phyloP scores from a whole-genome alignment of 2,113 vertebrate genomes.

The Rhadina sibilatrix region DNA sequence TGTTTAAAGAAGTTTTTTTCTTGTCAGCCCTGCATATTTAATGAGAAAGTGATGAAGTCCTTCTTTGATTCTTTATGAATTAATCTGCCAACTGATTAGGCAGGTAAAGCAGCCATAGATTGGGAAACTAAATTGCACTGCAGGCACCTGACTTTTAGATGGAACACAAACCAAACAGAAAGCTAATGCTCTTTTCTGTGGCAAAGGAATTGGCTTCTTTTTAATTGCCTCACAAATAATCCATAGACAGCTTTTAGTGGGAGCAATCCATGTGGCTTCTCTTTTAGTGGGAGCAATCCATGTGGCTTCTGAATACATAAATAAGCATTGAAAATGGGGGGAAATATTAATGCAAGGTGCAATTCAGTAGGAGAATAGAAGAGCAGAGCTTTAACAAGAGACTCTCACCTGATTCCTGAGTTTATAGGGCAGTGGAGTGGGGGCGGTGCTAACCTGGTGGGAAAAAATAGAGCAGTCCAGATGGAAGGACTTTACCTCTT shows the following conservation, averaged over 20 bases:
- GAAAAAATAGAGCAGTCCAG: background rate
- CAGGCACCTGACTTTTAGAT: background rate
- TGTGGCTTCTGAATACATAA: background rate
- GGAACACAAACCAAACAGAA: conserved; percentile 36
- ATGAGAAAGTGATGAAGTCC: conserved; percentile 1
- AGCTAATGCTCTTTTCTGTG: background rate
- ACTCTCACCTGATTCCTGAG: background rate
- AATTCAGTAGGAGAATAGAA: background rate
- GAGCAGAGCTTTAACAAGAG: background rate
- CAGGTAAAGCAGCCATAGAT: conserved; percentile 25
- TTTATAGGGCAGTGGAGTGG: background rate
- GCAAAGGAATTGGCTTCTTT: conserved; percentile 21
- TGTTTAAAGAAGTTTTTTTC: background rate
- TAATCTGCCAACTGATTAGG: conserved; percentile 23
- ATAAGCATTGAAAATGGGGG: background rate
- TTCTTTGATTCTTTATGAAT: conserved; percentile 22
- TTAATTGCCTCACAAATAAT: conserved; percentile 59
- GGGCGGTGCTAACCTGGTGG: background rate
- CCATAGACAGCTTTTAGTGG: conserved; percentile 25
- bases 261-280: conserved; percentile 4
- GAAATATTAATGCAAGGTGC: background rate
- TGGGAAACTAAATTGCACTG: conserved; percentile 10
- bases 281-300: conserved; percentile 25
- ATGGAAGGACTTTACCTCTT: background rate
- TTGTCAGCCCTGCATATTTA: conserved; percentile 6